A percentile compares a stretch with the other conserved stretches of the same genome.
Conservation (phyloP, 2,888 invertebrate genomes). For the Trypoxylon attenuatum region DNA sequence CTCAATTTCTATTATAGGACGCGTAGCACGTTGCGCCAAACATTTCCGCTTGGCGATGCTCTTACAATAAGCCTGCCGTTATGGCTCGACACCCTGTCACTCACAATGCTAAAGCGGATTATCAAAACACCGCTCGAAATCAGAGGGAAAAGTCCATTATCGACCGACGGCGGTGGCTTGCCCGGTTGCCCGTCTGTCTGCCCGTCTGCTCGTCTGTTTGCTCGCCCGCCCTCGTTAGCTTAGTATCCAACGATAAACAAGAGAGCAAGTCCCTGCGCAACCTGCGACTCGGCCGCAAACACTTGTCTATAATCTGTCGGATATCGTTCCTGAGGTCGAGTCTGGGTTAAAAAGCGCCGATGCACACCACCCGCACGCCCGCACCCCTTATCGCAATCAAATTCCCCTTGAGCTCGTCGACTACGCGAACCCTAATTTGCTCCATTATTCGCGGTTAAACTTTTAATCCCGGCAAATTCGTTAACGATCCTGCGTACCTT, state of each 20-base stretch:
- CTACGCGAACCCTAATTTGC: background rate
- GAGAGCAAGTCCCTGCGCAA: background rate
- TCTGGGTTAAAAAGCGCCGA: background rate
- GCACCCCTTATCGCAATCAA: background rate
- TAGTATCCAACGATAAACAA: background rate
- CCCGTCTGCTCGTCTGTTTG: too few relatives aligned
- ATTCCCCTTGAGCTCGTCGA: background rate
- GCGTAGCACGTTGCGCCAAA: too few relatives aligned
- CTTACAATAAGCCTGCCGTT: background rate
- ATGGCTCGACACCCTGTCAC: too few relatives aligned
- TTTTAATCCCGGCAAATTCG: background rate
- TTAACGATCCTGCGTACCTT: background rate
- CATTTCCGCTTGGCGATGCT: background rate
- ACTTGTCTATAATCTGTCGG: too few relatives aligned
- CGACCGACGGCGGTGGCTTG: background rate
- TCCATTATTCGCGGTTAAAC: background rate
- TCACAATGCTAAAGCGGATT: constrained; percentile 25
- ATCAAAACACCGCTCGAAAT: constrained; percentile 11
- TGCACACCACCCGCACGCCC: too few relatives aligned
- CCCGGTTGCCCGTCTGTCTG: too few relatives aligned
- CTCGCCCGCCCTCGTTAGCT: background rate
- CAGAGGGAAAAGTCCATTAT: background rate
- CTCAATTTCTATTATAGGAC: background rate
- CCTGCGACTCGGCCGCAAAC: background rate
- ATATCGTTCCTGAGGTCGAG: too few relatives aligned